Evolutionary conservation across 1,140 invertebrate species (phyloP), one percentile per base, ranked within the genome.

Genomic region (Lepidotrigona ventralis): DNA sequence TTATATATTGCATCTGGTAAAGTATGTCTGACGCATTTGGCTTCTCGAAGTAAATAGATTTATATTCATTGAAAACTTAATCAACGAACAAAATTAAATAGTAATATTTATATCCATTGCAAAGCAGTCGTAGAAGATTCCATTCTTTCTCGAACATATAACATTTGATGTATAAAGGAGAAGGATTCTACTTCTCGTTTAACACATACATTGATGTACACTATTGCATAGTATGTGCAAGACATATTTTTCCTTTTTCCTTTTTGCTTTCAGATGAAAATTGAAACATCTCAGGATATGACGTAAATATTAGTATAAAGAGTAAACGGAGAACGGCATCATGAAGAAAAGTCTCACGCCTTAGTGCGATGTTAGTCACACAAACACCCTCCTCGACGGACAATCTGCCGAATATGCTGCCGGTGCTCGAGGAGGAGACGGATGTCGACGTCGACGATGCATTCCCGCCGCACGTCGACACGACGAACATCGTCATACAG

Each of bases 401-500:
- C 87, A 92, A 92, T 91, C 88, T 77, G 80, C 70, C 93, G 87
- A 94, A 93, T 85, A 93, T 91, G 91, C 89, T 93, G 89, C 91
- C 92, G 87, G 92, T 90, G 92, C 94, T 96, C 87, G 96, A 96
- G 94, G 96, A 97, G 94, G 96, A 96, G 93, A 76, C 85, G 82
- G 91, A 91, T 74, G 90, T 90, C 79, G 96, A 97, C 92, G 94
- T 96, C 83, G 96, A 96, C 87, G 96, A 97, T 91, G 96, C 95
- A 71, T 97, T 96, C 92, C 95, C 96, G 81, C 96, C 96, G 58
- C 96, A 97, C 93, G 96, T 97, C 84, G 96, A 97, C 89, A 96
- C 96, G 71, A 95, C 95, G 75, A 96, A 96, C 82, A 96, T 97
- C 88, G 95, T 96, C 58, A 95, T 96, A 88, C 93, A 96, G 86